Base-by-base conservation (phyloP, 2,113 vertebrate species). In the Morone chrysops region DNA sequence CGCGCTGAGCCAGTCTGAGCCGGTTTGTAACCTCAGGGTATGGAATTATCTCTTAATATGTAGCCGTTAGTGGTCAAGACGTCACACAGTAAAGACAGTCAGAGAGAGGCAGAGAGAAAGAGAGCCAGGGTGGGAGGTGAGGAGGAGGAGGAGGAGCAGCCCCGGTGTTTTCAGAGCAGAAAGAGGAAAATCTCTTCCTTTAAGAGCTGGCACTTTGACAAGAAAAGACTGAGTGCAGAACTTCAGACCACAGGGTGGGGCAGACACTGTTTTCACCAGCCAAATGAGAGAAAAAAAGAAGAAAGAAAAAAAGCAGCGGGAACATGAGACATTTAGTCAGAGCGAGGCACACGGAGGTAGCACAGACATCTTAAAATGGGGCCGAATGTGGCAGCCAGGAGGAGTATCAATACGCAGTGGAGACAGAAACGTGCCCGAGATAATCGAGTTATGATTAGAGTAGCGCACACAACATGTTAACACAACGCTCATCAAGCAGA, bases 1-100 rank as follows among this genome's bases (percentile, higher is more conserved):
- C 12, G 86, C 81, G 50, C 43, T 81, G 78, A 95, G 88, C 96
- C 95, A 95, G 96, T 96, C 92, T 93, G 91, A 96, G 94, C 96
- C 93, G 94, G 96, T 96, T 97, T 96, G 94, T 94, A 97, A 97
- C 96, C 91, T 93, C 92, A 92, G 92, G 88, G 90, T 93, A 94
- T 93, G 92, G 91, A 95, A 94, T 93, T 92, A 91, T 85, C 92
- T 94, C 92, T 94, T 90, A 94, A 95, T 87, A 92, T 91, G 93
- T 93, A 93, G 92, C 93, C 86, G 91, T 95, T 93, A 94, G 94
- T 91, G 94, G 94, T 94, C 88, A 94, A 86, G 75, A 92, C 92
- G 59, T 94, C 89, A 94, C 90, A 93, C 88, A 93, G 79, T 56
- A 80, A 31, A 92, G 86, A 93, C 62, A 85, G 83, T 62, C 70